Evolutionary conservation across 2,797 vertebrate genomes (phyloP).

Genomic region (Lepilemur ruficaudatus): DNA sequence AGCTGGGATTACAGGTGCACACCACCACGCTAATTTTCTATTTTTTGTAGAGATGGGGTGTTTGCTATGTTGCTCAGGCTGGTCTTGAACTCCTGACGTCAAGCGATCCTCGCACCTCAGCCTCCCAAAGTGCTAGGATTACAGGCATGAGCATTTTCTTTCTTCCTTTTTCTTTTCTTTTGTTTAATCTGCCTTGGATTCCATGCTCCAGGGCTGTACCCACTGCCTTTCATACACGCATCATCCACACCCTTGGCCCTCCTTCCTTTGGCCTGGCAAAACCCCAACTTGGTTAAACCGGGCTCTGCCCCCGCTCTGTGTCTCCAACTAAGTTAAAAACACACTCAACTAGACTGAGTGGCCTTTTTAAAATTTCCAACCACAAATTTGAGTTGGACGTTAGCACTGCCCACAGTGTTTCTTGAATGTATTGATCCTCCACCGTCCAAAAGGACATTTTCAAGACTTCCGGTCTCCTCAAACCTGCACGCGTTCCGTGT

Average conservation of each 20-base stretch:
- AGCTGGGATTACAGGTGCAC: too few relatives aligned
- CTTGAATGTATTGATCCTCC: neutral
- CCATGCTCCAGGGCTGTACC: too few relatives aligned
- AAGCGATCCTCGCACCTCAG: too few relatives aligned
- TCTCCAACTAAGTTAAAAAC: neutral
- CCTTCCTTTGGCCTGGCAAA: neutral
- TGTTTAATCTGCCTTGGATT: too few relatives aligned
- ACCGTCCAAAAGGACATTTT: neutral
- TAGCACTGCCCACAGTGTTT: neutral
- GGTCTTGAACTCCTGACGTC: too few relatives aligned
- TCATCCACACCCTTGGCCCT: neutral
- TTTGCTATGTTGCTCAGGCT: too few relatives aligned
- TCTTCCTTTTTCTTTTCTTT: neutral
- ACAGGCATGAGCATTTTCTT: too few relatives aligned
- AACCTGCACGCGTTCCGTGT: neutral
- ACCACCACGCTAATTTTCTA: too few relatives aligned
- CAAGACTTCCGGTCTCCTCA: neutral
- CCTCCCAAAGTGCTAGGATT: too few relatives aligned
- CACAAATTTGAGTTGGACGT: neutral
- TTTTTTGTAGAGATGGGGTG: too few relatives aligned
- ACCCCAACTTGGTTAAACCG: neutral
- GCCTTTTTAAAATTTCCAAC: neutral
- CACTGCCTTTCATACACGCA: rapidly evolving
- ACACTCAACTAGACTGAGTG: neutral
- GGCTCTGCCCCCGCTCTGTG: neutral